These are phyloP conservation scores for Metopolophium dirhodum DNA, from an alignment of 1,140 invertebrate genomes.

Conservation along the genomic window DNA sequence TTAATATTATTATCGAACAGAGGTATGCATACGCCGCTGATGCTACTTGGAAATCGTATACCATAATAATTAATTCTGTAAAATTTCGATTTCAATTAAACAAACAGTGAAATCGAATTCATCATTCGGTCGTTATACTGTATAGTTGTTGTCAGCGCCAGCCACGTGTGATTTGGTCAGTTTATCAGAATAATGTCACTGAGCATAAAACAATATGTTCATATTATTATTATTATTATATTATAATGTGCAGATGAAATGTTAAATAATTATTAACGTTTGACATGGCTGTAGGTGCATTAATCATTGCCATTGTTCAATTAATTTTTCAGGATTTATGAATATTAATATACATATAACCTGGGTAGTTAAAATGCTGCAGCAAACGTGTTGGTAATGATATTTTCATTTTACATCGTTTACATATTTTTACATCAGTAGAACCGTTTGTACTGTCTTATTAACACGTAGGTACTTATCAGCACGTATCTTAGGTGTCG, in stretches of 20 bases:
- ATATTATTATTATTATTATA: neutral
- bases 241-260: neutral
- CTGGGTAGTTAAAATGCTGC: neutral
- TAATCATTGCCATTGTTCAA: constrained; percentile 9
- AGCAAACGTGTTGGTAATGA: neutral
- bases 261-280: neutral
- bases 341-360: neutral
- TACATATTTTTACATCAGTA: neutral
- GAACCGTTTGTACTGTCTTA: neutral
- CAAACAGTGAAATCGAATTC: neutral
- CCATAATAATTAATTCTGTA: neutral
- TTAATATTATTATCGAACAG: neutral
- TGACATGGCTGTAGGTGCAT: neutral
- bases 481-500: neutral
- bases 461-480: neutral
- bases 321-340: neutral
- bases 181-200: neutral
- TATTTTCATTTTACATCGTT: neutral
- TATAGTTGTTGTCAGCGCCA: neutral
- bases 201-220: neutral
- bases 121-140: neutral
- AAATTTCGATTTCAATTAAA: neutral
- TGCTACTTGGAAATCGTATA: neutral
- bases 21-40: too few species aligned
- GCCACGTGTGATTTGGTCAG: neutral